Base-by-base conservation (phyloP, 2,113 vertebrate species). In the Pagrus major region DNA sequence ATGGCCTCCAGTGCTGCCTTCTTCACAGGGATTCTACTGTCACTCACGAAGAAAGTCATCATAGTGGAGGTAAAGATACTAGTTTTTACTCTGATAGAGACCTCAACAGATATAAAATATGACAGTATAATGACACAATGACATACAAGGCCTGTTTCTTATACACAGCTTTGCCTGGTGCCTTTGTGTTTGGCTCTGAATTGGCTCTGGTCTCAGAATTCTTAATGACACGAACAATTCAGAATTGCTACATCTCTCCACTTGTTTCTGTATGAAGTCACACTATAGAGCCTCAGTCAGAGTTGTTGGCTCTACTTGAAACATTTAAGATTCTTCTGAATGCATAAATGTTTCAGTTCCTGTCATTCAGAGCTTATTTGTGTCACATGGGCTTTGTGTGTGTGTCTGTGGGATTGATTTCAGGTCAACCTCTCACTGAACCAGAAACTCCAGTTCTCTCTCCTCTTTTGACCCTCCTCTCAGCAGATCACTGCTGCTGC, bases 41-140 rank as follows among this genome's bases (percentile, higher is more conserved):
- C 56, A 72, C 21, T 73, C 44, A 61, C 5, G 6, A 59, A 49
- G 55, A 60, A 5, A 47, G 60, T n/a, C 31, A 37, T 72, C 55
- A 47, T 33, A 35, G 21, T 25, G 37, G 37, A 71, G 3, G 6
- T 9, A 31, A 10, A 44, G 27, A 71, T 56, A 23, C 9, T 29
- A 23, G 7, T 47, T 5, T 72, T 60, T 23, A 46, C 41, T 47
- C 41, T 35, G 21, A 59, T 49, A 27, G 6, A 72, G 31, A 49
- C 58, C 31, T 61, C 23, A 9, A 21, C 12, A 39, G 56, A 72
- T 72, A 61, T n/a, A 15, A 72, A 60, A 37, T 49, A 23, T n/a
- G 25, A 56, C 27, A 25, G n/a, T 29, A 31, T 42, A 23, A 52
- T 52, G n/a, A 47, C 46, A 47, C 46, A 25, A 52, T 52, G 47